A percentile compares a stretch with the other conserved stretches of the same genome.
These are phyloP conservation scores for Suncus etruscus DNA, from an alignment of 2,113 vertebrate species.

Conservation along the genomic window DNA sequence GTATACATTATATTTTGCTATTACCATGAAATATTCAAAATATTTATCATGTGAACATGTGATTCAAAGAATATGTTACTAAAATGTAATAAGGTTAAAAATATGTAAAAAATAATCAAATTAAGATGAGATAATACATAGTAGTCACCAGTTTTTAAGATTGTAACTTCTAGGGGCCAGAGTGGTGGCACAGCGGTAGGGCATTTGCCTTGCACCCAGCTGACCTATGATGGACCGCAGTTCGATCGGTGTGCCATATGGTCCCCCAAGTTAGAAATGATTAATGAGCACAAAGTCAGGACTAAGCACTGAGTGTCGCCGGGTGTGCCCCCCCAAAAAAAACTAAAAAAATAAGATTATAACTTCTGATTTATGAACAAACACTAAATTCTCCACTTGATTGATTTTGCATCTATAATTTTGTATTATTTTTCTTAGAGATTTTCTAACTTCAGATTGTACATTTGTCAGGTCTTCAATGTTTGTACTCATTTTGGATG, in stretches of 20 bases:
- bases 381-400: constrained; percentile 19
- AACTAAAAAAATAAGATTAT: too few relatives aligned
- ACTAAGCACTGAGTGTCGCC: too few relatives aligned
- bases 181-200: too few relatives aligned
- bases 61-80: constrained; percentile 14
- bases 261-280: too few relatives aligned
- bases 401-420: background rate
- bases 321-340: too few relatives aligned
- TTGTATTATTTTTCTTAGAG: constrained; percentile 26
- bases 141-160: background rate
- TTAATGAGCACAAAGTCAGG: too few relatives aligned
- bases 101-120: background rate
- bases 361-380: background rate
- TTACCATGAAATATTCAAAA: constrained; percentile 20
- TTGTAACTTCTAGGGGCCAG: background rate
- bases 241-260: too few relatives aligned
- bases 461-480: background rate
- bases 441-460: background rate
- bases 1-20: constrained; percentile 19
- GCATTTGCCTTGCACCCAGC: too few relatives aligned
- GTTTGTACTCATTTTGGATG: background rate
- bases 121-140: background rate
- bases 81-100: constrained; percentile 2
- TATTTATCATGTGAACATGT: background rate
- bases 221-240: too few relatives aligned